Evolutionary conservation across 2,888 invertebrate genomes (phyloP).

Genomic region (Ophion slaviceki): DNA sequence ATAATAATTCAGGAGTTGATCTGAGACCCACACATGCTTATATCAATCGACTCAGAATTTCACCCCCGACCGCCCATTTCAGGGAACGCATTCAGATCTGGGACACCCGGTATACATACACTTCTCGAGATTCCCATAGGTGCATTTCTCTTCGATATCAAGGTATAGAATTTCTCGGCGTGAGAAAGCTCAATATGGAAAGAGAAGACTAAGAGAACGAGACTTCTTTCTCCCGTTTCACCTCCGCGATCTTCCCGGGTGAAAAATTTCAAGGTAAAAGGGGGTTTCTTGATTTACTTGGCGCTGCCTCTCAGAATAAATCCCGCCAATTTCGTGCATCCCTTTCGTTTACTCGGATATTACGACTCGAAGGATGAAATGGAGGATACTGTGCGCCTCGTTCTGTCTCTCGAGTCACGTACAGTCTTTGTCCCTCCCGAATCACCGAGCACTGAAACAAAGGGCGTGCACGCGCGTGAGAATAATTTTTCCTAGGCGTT

Average conservation of each 20-base stretch:
- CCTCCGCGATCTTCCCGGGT: conserved; percentile 15
- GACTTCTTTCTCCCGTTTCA: conserved; percentile 34
- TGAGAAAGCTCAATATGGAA: conserved; percentile 24
- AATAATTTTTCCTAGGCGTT: too few species aligned
- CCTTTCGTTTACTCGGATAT: conserved; percentile 16
- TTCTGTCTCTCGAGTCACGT: conserved; percentile 15
- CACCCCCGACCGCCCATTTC: too few species aligned
- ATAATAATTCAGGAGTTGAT: too few species aligned
- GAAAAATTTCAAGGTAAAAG: conserved; percentile 19
- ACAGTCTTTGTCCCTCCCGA: not conserved
- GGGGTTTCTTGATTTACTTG: conserved; percentile 40
- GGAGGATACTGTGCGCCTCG: not conserved
- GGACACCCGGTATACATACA: not conserved
- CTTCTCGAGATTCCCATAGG: conserved; percentile 6
- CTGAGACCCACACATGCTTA: too few species aligned
- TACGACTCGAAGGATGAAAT: too few species aligned
- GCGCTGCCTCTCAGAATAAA: conserved; percentile 45
- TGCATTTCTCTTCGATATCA: conserved; percentile 27
- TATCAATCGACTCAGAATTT: too few species aligned
- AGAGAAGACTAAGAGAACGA: conserved; percentile 27
- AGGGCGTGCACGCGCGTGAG: not conserved
- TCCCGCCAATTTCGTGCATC: conserved; percentile 37
- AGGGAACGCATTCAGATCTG: too few species aligned
- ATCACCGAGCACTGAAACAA: not conserved
- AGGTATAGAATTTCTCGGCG: conserved; percentile 20